Evolutionary conservation across 30 jellyfish, hydroid and myxozoan genomes (phyloP), one percentile per base, ranked within the genome.

Genomic region (Nemopilema nomurai): DNA sequence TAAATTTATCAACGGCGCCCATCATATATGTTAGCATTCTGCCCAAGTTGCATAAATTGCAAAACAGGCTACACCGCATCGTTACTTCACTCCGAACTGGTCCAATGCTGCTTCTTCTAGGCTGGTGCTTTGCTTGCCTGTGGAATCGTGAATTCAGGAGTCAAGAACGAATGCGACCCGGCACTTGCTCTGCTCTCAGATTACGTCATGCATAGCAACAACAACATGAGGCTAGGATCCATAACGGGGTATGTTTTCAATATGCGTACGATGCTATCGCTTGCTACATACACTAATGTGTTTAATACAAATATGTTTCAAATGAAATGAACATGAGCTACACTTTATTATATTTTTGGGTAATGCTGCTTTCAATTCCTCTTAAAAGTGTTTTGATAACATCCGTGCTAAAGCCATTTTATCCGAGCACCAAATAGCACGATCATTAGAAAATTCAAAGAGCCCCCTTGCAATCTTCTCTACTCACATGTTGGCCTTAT

Each of bases 91-190:
- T 13, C 7, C 79, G 7, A 3, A 13, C 57, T 63, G 7, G 7
- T 63, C 18, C 8, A 8, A 3, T 63, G 7, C 0, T 77, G 79
- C 24, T 1, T 25, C 22, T 94, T 51, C 1, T 65, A 94, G 99
- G 99, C 99, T 50, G 99, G 99, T 74, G 99, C 99, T 33, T 68
- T 94, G 32, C 77, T 94, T 51, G 99, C 99, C 21, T 94, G 99
- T 89, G 99, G 99, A 22, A 94, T 94, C n/a, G 99, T 94, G 18
- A 94, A 89, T 76, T 87, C 99, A 13, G 99, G 99, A 67, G 99
- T 94, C 27, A 89, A 96, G 51, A 94, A 94, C 72, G 99, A 94
- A 80, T 94, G 97, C 81, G 99, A 94, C 50, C 99, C 99, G 16
- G 99, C 99, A 0, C 84, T 94, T 0, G 99, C 99, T 1, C 76